phyloP scores from a whole-genome alignment of 2,888 invertebrate species.

The Euplexia lucipara region DNA sequence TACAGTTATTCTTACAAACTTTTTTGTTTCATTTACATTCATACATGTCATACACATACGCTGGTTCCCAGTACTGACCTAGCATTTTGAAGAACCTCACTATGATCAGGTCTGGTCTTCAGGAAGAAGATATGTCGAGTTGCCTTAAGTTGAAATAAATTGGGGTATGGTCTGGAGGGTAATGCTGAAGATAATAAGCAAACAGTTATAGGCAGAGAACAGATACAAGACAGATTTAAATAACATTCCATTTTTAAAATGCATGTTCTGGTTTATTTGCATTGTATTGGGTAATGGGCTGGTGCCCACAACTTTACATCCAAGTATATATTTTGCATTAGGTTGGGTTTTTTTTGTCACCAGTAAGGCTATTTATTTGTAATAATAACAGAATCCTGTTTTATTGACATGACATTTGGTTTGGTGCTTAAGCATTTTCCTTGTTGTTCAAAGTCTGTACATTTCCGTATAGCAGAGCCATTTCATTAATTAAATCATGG shows the following conservation, averaged over 20 bases:
- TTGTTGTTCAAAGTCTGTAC: background rate
- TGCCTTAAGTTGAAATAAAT: too few relatives aligned
- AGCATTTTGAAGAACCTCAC: too few relatives aligned
- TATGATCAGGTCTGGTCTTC: too few relatives aligned
- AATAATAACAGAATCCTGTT: background rate
- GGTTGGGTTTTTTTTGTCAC: background rate
- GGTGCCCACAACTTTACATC: background rate
- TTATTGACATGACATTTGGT: background rate
- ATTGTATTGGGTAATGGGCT: too few relatives aligned
- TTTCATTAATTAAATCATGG: background rate
- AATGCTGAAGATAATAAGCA: too few relatives aligned
- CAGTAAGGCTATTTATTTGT: background rate
- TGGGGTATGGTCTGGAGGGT: too few relatives aligned
- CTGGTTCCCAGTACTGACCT: too few relatives aligned
- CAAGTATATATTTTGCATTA: background rate
- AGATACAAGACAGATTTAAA: background rate
- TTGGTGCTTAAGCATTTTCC: conserved; percentile 1
- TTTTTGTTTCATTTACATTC: too few relatives aligned
- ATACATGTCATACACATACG: too few relatives aligned
- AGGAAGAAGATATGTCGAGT: too few relatives aligned
- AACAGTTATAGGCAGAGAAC: too few relatives aligned
- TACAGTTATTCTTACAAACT: too few relatives aligned
- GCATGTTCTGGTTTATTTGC: background rate
- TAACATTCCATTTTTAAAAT: background rate
- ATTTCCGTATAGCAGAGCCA: background rate